Evolutionary conservation across 2,888 invertebrate genomes (phyloP), one percentile per base, ranked within the genome.

Genomic region (Eledona agricola): DNA sequence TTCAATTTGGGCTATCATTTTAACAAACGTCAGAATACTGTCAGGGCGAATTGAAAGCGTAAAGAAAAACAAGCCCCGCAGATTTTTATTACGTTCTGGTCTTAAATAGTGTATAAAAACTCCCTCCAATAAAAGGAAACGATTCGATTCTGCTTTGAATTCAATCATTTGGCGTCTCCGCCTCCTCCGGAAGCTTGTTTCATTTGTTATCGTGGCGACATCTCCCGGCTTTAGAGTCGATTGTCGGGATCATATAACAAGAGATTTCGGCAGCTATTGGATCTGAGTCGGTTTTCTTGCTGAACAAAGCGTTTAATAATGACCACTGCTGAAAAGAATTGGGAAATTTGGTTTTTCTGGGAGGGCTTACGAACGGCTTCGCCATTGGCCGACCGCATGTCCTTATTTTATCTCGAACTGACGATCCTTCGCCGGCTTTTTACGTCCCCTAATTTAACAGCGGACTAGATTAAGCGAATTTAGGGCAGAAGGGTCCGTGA

Each of bases 251-350:
- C 65, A 69, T 67, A 67, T 72, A 70, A 72, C 71, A 72, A 66
- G 69, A 70, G 72, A 72, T 71, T 73, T 72, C 71, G 68, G 66
- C 69, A 70, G 66, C 70, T 69, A 70, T 70, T 70, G 70, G 51
- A 65, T 64, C 65, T 60, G 62, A 67, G 63, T 65, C 57, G 65
- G 62, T 64, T 71, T 72, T 72, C 72, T 70, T 75, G 76, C 76
- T 75, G 75, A 73, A 73, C 73, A 71, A 73, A 75, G 75, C 75
- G 76, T 73, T 76, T 76, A 72, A 71, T 76, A 75, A 76, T 75
- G 75, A 73, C 73, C 74, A 65, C 59, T 66, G 58, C 50, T 55
- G 53, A 62, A 61, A 69, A 62, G 63, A 64, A 64, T 55, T 52
- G 58, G 60, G 62, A 62, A 61, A 60, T 65, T 65, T 61, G 61